phyloP scores from a whole-genome alignment of 2,113 vertebrate genomes.

The Limanda limanda region DNA sequence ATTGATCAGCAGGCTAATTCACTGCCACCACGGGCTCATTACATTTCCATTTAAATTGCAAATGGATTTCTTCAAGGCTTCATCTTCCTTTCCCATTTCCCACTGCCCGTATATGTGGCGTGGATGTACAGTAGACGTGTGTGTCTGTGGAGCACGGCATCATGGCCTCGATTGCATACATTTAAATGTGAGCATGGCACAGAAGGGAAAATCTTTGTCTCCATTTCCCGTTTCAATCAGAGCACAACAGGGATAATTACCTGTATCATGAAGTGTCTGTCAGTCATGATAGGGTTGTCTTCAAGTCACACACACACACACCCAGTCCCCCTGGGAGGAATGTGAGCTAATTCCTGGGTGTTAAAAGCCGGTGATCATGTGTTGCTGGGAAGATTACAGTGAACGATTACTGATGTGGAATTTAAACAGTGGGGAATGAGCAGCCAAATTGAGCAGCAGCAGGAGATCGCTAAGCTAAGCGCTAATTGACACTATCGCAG shows the following conservation, averaged over 20 bases:
- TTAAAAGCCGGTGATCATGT: conserved; percentile 72
- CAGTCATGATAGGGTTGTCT: conserved; percentile 47
- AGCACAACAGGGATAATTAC: conserved; percentile 62
- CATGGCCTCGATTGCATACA: background rate
- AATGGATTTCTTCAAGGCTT: conserved; percentile 79
- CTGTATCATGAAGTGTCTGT: conserved; percentile 51
- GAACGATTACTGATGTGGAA: conserved; percentile 72
- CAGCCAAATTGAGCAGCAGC: conserved; percentile 57
- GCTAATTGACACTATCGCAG: conserved; percentile 40
- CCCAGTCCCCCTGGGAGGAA: conserved; percentile 57
- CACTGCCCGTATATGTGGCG: conserved; percentile 5
- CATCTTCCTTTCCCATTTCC: conserved; percentile 51
- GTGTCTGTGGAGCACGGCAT: conserved; percentile 11
- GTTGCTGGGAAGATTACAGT: conserved; percentile 73
- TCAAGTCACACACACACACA: conserved; percentile 23
- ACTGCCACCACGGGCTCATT: conserved; percentile 86
- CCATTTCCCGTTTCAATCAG: background rate
- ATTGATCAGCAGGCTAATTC: conserved; percentile 87
- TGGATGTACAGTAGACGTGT: conserved; percentile 49
- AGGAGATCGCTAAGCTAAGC: conserved; percentile 41
- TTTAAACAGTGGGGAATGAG: conserved; percentile 52
- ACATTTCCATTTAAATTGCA: conserved; percentile 86
- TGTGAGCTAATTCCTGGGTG: conserved; percentile 65
- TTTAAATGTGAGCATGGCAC: conserved; percentile 9
- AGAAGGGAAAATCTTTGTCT: background rate